Evolutionary conservation across 2,113 vertebrate genomes (phyloP).

Genomic region (Aix galericulata): DNA sequence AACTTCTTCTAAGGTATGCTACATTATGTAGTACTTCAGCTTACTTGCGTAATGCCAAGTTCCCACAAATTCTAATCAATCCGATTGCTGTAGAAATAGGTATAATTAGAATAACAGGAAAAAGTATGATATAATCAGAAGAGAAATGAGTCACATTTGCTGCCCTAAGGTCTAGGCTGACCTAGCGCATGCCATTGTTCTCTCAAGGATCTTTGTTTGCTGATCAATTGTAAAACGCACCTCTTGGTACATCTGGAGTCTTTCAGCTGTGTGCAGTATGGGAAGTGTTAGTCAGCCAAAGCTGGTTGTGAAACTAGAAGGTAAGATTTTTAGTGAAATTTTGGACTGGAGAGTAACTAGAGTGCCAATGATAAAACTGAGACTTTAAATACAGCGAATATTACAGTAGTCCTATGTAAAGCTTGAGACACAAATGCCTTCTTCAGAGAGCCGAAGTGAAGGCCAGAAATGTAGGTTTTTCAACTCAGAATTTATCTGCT

Average conservation of each 20-base stretch:
- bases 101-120: neutral
- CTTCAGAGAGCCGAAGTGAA: neutral
- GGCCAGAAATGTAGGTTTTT: neutral
- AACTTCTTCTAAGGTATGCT: neutral
- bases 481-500: neutral
- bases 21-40: neutral
- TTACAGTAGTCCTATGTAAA: neutral
- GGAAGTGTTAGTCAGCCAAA: neutral
- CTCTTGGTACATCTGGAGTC: neutral
- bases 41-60: neutral
- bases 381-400: neutral
- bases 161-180: neutral
- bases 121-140: neutral
- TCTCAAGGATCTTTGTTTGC: neutral
- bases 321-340: neutral
- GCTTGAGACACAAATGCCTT: neutral
- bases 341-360: neutral
- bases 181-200: neutral
- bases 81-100: neutral
- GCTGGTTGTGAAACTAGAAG: neutral
- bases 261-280: neutral
- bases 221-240: neutral
- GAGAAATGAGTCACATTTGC: conserved; percentile 16
- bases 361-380: neutral
- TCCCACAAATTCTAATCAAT: neutral